phyloP scores from a whole-genome alignment of 2,113 vertebrate species.

The Cichladusa arquata region DNA sequence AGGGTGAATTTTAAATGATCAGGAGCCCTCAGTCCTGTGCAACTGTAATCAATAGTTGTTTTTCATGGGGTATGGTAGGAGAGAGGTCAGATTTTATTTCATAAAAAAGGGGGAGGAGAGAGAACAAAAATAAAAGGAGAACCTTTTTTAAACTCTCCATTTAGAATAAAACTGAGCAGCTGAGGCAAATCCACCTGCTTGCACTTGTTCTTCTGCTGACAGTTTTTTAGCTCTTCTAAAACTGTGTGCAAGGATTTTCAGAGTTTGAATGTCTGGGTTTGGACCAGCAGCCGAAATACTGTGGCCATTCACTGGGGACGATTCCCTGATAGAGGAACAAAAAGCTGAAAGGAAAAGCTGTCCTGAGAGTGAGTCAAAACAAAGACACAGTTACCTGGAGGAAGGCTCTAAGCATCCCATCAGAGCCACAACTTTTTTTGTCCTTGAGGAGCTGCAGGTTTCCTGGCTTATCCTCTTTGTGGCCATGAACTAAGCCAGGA shows the following conservation, averaged over 20 bases:
- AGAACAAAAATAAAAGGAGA: not conserved
- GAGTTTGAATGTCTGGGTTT: not conserved
- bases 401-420: not conserved
- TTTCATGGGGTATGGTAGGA: not conserved
- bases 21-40: not conserved
- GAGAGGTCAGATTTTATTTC: not conserved
- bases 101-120: fast-evolving
- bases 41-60: not conserved
- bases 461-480: constrained; percentile 21
- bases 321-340: not conserved
- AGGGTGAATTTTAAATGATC: not conserved
- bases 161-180: not conserved
- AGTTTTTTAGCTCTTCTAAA: not conserved
- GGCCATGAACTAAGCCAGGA: constrained; percentile 11
- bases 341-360: not conserved
- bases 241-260: not conserved
- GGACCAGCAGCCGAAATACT: not conserved
- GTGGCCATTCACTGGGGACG: no score
- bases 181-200: not conserved
- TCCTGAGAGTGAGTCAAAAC: not conserved
- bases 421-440: not conserved
- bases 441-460: constrained; percentile 35
- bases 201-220: not conserved
- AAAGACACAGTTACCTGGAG: not conserved
- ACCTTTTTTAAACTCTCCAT: not conserved